Conservation (phyloP, 2,888 invertebrate genomes). For the Isotomurus palustris region DNA sequence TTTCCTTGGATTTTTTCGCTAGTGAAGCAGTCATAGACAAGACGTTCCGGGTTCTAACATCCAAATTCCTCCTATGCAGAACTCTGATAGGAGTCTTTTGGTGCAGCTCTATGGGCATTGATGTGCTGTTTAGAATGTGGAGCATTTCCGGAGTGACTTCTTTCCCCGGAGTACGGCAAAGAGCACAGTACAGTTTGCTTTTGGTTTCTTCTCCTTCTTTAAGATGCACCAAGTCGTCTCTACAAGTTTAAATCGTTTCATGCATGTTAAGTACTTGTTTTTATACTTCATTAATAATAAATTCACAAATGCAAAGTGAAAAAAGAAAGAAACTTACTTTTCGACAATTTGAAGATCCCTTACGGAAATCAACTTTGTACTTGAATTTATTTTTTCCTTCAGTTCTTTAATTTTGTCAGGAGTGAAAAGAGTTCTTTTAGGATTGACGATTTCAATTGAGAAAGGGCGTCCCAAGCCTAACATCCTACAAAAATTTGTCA, state of each 20-base stretch:
- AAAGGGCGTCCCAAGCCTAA: conserved; percentile 89
- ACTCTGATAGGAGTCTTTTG: conserved; percentile 90
- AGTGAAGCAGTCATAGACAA: conserved; percentile 60
- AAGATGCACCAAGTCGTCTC: conserved; percentile 63
- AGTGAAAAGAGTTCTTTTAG: conserved; percentile 57
- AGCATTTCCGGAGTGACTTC: conserved; percentile 50
- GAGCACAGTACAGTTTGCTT: conserved; percentile 77
- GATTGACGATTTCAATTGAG: conserved; percentile 75
- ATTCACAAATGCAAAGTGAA: too few species aligned
- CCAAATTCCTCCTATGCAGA: conserved; percentile 71
- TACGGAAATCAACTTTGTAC: conserved; percentile 56
- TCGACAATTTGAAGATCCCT: conserved; percentile 63
- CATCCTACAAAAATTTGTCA: conserved; percentile 59
- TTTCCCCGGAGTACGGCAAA: conserved; percentile 58
- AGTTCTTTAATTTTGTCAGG: conserved; percentile 55
- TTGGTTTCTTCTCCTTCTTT: conserved; percentile 86
- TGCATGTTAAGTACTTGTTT: too few species aligned
- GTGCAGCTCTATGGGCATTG: conserved; percentile 58
- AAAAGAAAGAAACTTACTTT: conserved; percentile 52
- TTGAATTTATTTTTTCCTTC: conserved; percentile 59
- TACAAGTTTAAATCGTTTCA: too few species aligned
- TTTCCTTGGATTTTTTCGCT: conserved; percentile 49
- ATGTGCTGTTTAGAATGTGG: conserved; percentile 54
- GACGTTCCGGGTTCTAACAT: conserved; percentile 63
- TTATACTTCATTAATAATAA: too few species aligned